Evolutionary conservation across 2,888 invertebrate species (phyloP).

Genomic region (Capitulum mitella): DNA sequence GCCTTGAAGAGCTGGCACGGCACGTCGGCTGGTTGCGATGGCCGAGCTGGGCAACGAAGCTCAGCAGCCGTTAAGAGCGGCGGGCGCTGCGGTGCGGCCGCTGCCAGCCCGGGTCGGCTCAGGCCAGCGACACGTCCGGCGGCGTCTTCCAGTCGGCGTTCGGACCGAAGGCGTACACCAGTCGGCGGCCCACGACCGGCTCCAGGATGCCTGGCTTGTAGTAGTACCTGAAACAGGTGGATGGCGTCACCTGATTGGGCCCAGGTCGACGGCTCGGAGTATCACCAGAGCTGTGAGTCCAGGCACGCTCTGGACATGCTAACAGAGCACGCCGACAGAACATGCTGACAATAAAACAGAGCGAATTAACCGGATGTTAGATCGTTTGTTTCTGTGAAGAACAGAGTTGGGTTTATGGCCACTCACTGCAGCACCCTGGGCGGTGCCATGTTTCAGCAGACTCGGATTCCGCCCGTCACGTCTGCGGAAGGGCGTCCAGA

Average conservation of each 20-base stretch:
- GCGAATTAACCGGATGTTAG: too few relatives aligned
- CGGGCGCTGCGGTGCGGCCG: neutral
- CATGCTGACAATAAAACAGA: too few relatives aligned
- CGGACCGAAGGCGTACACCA: conserved; percentile 74
- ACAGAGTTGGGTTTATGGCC: too few relatives aligned
- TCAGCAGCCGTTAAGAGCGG: neutral
- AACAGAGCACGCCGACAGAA: too few relatives aligned
- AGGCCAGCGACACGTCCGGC: conserved; percentile 49
- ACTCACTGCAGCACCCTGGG: too few relatives aligned
- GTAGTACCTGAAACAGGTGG: conserved; percentile 56
- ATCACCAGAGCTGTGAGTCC: too few relatives aligned
- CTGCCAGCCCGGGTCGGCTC: neutral
- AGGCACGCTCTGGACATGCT: too few relatives aligned
- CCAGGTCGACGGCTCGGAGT: too few relatives aligned
- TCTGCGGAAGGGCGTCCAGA: too few relatives aligned
- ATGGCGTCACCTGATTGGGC: neutral
- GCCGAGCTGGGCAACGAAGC: neutral
- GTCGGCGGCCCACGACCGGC: conserved; percentile 64
- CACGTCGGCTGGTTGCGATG: neutral
- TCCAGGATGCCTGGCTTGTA: conserved; percentile 66
- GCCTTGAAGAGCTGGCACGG: neutral
- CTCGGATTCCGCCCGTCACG: too few relatives aligned
- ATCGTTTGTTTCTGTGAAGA: too few relatives aligned
- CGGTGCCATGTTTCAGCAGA: too few relatives aligned
- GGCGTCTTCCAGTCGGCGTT: conserved; percentile 70